These are phyloP conservation scores for Acanthococcus lagerstroemiae DNA, from an alignment of 2,888 invertebrate species.

Conservation along the genomic window DNA sequence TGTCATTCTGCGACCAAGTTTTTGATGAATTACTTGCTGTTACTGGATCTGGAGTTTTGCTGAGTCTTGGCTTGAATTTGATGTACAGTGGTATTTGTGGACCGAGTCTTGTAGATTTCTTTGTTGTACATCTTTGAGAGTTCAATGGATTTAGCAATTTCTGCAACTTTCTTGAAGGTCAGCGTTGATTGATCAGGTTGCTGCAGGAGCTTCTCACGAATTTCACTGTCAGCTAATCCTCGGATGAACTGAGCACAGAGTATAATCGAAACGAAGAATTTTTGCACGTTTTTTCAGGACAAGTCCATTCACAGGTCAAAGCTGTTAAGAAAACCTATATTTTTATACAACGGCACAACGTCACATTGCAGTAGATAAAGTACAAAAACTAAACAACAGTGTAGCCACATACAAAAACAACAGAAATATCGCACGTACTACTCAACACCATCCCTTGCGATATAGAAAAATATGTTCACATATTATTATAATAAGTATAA, in stretches of 20 bases:
- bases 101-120: neutral
- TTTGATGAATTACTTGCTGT: neutral
- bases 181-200: slow-evolving; percentile 2
- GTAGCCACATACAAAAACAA: too few species aligned
- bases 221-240: neutral
- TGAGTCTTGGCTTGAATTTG: neutral
- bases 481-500: too few species aligned
- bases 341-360: too few species aligned
- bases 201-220: slow-evolving; percentile 17
- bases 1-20: neutral
- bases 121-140: neutral
- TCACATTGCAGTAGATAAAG: too few species aligned
- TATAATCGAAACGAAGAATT: neutral
- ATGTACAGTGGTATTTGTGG: neutral
- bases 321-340: neutral
- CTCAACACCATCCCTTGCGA: neutral
- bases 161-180: neutral
- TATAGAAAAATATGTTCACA: neutral
- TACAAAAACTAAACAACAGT: too few species aligned
- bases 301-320: neutral
- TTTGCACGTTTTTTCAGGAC: neutral
- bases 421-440: too few species aligned
- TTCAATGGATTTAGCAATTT: neutral
- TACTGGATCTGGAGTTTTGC: neutral
- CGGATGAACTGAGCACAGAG: slow-evolving; percentile 17